These are phyloP conservation scores for Serrognathus titanus DNA, from an alignment of 2,888 invertebrate species.

Conservation along the genomic window DNA sequence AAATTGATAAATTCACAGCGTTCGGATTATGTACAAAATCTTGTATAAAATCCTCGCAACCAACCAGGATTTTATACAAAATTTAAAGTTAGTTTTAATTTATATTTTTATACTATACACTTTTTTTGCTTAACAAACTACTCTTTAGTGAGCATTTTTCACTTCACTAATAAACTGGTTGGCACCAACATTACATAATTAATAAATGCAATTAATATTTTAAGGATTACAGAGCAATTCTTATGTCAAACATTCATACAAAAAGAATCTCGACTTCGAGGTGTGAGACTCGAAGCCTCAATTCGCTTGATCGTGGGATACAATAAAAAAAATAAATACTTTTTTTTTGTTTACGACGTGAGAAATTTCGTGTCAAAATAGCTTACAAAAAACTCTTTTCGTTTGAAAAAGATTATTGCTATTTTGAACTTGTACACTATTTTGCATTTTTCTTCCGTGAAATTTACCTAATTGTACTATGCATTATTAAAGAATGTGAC, in stretches of 20 bases:
- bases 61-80: slow-evolving; percentile 16
- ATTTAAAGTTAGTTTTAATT: slow-evolving; percentile 1
- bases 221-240: neutral
- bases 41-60: slow-evolving; percentile 16
- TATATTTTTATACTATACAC: slow-evolving; percentile 20
- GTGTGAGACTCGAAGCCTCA: too few species aligned
- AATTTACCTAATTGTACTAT: slow-evolving; percentile 1
- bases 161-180: slow-evolving; percentile 40
- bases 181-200: slow-evolving; percentile 36
- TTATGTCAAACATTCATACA: neutral
- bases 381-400: slow-evolving; percentile 2
- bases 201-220: slow-evolving; percentile 23
- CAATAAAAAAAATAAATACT: neutral
- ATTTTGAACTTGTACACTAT: slow-evolving; percentile 21
- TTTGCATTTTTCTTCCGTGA: slow-evolving; percentile 9
- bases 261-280: too few species aligned
- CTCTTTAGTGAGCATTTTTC: slow-evolving; percentile 42
- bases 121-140: slow-evolving; percentile 32
- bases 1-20: slow-evolving; percentile 19
- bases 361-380: slow-evolving; percentile 4
- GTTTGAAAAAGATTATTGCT: slow-evolving; percentile 19
- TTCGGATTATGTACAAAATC: slow-evolving; percentile 25
- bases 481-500: slow-evolving; percentile 6
- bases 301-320: too few species aligned
- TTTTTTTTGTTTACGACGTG: slow-evolving; percentile 2